Evolutionary conservation across 35 echinoderm and acorn worm genomes (phyloP).

Genomic region (Ophioderma brevispina): DNA sequence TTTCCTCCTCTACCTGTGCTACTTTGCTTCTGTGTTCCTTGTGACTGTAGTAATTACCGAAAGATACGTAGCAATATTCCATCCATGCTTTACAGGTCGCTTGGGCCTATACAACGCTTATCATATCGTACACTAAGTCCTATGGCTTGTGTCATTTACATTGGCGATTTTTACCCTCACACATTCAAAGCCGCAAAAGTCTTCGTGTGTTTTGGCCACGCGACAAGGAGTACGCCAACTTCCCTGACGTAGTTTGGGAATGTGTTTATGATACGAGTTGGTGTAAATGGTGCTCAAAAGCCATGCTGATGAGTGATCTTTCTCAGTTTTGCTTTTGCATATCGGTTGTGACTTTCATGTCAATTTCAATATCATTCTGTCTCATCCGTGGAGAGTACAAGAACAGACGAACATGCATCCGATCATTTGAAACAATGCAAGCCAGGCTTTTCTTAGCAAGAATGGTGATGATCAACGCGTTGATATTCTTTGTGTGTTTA

Average conservation of each 20-base stretch:
- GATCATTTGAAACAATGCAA: not conserved
- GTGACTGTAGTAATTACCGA: conserved; percentile 60
- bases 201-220: not conserved
- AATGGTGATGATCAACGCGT: not conserved
- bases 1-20: not conserved
- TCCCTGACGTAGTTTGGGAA: not conserved
- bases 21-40: conserved; percentile 36
- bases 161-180: not conserved
- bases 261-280: not conserved
- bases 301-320: not conserved
- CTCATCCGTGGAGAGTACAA: not conserved
- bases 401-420: not conserved
- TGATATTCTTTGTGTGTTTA: not conserved
- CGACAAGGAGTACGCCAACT: not conserved
- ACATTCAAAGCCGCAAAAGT: not conserved
- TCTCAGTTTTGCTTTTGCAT: not conserved
- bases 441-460: not conserved
- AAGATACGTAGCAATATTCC: conserved; percentile 68
- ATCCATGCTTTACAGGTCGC: conserved; percentile 15
- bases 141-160: not conserved
- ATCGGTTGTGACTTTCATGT: not conserved
- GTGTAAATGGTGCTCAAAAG: not conserved
- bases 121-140: not conserved
- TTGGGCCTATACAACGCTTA: not conserved
- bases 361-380: not conserved